Base-by-base conservation (phyloP, 2,888 invertebrate genomes). In the Andricus quercusramuli region DNA sequence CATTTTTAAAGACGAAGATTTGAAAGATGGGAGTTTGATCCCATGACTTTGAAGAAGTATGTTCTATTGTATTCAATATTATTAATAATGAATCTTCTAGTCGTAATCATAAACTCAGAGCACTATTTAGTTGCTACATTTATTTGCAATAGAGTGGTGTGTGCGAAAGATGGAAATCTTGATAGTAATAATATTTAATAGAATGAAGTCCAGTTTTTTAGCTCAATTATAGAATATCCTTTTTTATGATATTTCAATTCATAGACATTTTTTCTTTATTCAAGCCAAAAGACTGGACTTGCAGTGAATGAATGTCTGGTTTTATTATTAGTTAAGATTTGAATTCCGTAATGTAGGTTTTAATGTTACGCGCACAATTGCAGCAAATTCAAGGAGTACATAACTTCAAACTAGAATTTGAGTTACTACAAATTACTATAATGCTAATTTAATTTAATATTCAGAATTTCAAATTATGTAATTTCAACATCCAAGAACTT, bases 21-120 rank as follows among this genome's bases (percentile, higher is more conserved):
- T 41, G n/a, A 67, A 37, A 20, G 51, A 70, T 11, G 32, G 70
- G 51, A 47, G 15, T 56, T 74, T 74, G 32, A 13, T 70, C 70
- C 29, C 22, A 25, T 25, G 6, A 15, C 25, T 62, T 56, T 56
- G 56, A 56, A n/a, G n/a, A 68, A 47, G 44, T 44, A 70, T n/a
- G 37, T 74, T 74, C 11, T 74, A 51, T 74, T 51, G 47, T 74
- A 56, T 51, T 15, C 56, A 56, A 74, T 74, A 32, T 56, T 74
- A 32, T 56, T 74, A 74, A 62, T 62, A 62, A 70, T 70, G 70
- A 74, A 74, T 74, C 20, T 56, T 74, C 74, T 74, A 74, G 74
- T 74, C 74, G 32, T 56, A 56, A 74, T 56, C 29, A 56, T 74
- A 56, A 56, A 47, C 51, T 70, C 15, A 51, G 51, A 70, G 70